A percentile compares a stretch with the other conserved stretches of the same genome.
phyloP scores from a whole-genome alignment of 2,113 vertebrate genomes.

The Stegostoma tigrinum region DNA sequence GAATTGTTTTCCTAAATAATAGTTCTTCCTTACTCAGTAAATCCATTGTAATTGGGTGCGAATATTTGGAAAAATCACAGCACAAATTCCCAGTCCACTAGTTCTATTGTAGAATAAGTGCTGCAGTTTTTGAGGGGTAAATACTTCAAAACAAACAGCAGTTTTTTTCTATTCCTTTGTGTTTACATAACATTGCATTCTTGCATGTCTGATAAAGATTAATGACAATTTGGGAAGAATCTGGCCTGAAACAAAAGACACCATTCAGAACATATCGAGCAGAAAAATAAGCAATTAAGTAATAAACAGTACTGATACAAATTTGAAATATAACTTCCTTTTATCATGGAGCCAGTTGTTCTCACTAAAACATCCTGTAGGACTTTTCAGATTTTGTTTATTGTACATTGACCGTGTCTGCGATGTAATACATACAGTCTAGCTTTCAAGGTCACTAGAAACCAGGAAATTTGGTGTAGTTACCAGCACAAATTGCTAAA shows the following conservation, averaged over 20 bases:
- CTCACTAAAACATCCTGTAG: not conserved
- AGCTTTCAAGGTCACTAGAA: not conserved
- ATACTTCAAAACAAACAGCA: conserved; percentile 20
- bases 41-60: no score
- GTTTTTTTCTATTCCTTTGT: conserved; percentile 8
- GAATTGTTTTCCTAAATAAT: not conserved
- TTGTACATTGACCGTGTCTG: not conserved
- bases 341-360: not conserved
- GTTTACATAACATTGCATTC: not conserved
- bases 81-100: not conserved
- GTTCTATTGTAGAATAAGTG: not conserved
- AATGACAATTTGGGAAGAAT: conserved; percentile 26
- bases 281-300: conserved; percentile 25
- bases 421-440: not conserved
- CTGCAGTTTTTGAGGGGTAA: not conserved
- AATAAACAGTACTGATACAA: conserved; percentile 11
- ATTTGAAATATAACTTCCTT: not conserved
- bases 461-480: not conserved
- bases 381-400: conserved; percentile 13
- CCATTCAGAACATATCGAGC: conserved; percentile 12
- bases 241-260: conserved; percentile 22
- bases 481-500: not conserved
- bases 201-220: conserved; percentile 20
- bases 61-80: not conserved
- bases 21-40: not conserved